Conservation (phyloP, 2,113 vertebrate genomes). For the Pedetes capensis region DNA sequence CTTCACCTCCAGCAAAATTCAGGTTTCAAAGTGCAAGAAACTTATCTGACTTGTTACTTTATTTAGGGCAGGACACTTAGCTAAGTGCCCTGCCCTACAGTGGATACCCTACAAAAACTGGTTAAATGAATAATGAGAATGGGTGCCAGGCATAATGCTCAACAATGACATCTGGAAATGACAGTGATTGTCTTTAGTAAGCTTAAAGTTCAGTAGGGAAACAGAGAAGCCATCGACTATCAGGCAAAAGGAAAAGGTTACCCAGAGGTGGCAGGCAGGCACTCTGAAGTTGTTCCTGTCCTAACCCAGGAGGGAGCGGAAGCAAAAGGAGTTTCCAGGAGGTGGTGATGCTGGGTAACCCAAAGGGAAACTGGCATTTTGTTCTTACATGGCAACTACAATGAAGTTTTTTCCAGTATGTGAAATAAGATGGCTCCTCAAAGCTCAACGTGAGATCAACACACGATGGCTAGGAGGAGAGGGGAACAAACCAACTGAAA, state of each 20-base stretch:
- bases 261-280: not conserved
- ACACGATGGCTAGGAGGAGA: not conserved
- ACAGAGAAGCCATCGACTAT: not conserved
- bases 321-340: not conserved
- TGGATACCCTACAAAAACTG: not conserved
- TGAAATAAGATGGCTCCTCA: not conserved
- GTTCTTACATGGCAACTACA: not conserved
- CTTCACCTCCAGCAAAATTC: not conserved
- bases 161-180: not conserved
- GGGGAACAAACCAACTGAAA: not conserved
- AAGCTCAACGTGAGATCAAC: not conserved
- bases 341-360: not conserved
- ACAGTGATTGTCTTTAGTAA: not conserved
- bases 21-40: conserved; percentile 20
- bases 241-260: not conserved
- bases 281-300: not conserved
- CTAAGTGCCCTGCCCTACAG: not conserved
- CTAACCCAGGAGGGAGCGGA: not conserved
- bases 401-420: not conserved
- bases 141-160: not conserved
- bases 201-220: not conserved
- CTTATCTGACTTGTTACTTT: not conserved
- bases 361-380: not conserved
- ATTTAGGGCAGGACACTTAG: not conserved
- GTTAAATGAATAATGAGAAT: not conserved